Evolutionary conservation across 2,113 vertebrate species (phyloP).

Genomic region (Conger conger): DNA sequence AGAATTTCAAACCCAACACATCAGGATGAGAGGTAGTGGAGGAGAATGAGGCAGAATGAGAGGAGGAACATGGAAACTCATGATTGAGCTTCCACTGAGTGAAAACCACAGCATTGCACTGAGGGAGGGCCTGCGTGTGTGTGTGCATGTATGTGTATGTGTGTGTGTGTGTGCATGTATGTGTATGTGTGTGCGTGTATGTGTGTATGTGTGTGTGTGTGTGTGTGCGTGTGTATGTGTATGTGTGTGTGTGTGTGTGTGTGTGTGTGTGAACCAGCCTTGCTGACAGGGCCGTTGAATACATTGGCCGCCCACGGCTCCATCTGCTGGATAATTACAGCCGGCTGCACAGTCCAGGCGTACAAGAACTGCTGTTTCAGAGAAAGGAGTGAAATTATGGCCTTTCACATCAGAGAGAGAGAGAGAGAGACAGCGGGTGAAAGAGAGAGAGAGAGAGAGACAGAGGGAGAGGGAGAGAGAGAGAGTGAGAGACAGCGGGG

Average conservation of each 20-base stretch:
- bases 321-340: slow-evolving; percentile 24
- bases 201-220: background rate
- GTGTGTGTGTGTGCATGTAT: background rate
- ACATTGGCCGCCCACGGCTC: slow-evolving; percentile 5
- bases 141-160: background rate
- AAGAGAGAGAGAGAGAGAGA: background rate
- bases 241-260: background rate
- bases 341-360: background rate
- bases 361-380: background rate
- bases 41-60: too few species aligned
- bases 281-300: background rate
- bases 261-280: background rate
- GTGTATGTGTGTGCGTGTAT: background rate
- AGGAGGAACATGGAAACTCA: background rate
- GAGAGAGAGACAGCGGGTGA: background rate
- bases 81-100: background rate
- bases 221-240: background rate
- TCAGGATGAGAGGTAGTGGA: background rate
- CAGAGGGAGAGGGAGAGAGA: background rate
- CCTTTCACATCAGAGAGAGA: slow-evolving; percentile 5
- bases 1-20: background rate
- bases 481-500: background rate
- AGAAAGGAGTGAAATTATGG: slow-evolving; percentile 36
- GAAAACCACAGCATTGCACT: background rate
- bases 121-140: background rate